Base-by-base conservation (phyloP, 1,140 invertebrate genomes). In the Drosophila chauvacae region DNA sequence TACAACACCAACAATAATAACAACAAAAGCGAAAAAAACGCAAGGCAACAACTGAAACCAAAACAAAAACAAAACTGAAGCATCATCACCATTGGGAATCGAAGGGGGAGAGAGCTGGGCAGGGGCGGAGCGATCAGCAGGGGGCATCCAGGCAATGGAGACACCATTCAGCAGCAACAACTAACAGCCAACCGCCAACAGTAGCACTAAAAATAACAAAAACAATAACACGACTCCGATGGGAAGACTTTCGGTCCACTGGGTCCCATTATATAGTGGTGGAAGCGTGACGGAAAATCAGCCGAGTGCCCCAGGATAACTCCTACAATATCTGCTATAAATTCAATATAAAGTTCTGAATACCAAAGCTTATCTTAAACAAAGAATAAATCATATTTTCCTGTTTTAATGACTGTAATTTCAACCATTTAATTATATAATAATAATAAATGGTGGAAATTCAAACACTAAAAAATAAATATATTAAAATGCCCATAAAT, bases 171-270 rank as follows among this genome's bases (percentile, higher is more conserved):
- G 58, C 84, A 42, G n/a, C 42, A 50, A 77, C 53, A 60, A 30
- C 44, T 55, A 74, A 48, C 60, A 44, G 28, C 41, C 57, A 57
- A 62, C 78, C 71, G 60, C 59, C 83, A 87, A 87, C 84, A 81
- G 84, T 87, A 87, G 84, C 84, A 87, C 72, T 84, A 78, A 87
- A 85, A 88, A 83, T 88, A 87, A 87, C 84, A 87, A 87, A 76
- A 88, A 87, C 80, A 87, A 80, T 80, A 87, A 87, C 84, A 87
- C 84, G 84, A 87, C 73, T 83, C 66, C 73, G 71, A 66, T 77
- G 73, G 74, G 41, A 53, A 77, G 73, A 77, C 63, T 42, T 68
- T 50, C 18, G 51, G 55, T 44, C 39, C 35, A 74, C 47, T 65
- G 59, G 60, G 39, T 39, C 14, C 51, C 51, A 37, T 11, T 35